Evolutionary conservation across 2,113 vertebrate genomes (phyloP).

Genomic region (Anguilla japonica): DNA sequence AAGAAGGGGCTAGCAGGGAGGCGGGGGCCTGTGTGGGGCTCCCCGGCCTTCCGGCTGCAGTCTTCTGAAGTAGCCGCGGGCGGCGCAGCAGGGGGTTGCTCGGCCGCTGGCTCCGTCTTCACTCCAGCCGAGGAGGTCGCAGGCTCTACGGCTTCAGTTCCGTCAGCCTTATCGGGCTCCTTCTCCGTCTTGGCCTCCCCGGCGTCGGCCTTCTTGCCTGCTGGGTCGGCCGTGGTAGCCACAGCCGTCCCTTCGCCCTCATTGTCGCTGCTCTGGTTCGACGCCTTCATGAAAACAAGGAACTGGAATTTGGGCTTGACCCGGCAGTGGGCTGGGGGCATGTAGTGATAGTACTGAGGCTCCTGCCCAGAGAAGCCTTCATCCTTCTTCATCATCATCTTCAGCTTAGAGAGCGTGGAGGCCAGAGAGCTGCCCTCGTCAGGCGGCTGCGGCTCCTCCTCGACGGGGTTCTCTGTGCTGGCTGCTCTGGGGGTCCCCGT

Average conservation of each 20-base stretch:
- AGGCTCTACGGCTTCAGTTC: conserved; percentile 38
- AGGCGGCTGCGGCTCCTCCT: conserved; percentile 69
- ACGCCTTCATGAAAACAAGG: conserved; percentile 94
- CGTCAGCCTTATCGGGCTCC: conserved; percentile 42
- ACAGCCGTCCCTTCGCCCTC: conserved; percentile 57
- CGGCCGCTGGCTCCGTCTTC: conserved; percentile 46
- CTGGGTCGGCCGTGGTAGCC: conserved; percentile 40
- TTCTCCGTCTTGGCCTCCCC: conserved; percentile 49
- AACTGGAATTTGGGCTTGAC: conserved; percentile 98
- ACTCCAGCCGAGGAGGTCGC: conserved; percentile 39
- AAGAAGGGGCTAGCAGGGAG: conserved; percentile 88
- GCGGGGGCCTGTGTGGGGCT: conserved; percentile 76
- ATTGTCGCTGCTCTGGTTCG: conserved; percentile 77
- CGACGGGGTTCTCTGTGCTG: conserved; percentile 67
- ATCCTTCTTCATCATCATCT: conserved; percentile 93
- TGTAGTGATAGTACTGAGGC: conserved; percentile 95
- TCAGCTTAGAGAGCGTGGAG: conserved; percentile 89
- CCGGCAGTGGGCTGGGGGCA: conserved; percentile 93
- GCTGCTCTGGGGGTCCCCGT: conserved; percentile 61
- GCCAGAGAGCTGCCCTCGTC: conserved; percentile 82
- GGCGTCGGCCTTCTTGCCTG: conserved; percentile 31
- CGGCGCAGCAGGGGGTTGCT: conserved; percentile 25
- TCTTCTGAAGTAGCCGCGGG: conserved; percentile 49
- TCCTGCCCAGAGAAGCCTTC: conserved; percentile 81
- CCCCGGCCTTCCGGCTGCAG: conserved; percentile 48